These are phyloP conservation scores for Cryptotermes secundus DNA, from an alignment of 1,140 invertebrate genomes.

Conservation along the genomic window DNA sequence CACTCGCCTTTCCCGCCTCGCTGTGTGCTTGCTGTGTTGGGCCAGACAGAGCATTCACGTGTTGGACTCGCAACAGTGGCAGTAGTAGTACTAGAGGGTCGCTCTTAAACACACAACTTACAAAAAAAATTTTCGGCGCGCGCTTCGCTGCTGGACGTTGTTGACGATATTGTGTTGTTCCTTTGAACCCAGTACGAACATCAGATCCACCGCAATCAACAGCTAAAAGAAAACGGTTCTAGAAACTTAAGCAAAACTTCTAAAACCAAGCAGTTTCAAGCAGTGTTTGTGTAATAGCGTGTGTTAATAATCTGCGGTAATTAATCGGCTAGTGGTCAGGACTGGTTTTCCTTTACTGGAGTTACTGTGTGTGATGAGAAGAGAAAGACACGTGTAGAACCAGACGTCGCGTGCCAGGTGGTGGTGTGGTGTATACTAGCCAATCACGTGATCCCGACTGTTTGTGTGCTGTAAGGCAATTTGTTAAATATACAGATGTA, in stretches of 20 bases:
- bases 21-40: neutral
- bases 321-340: no score
- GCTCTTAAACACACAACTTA: neutral
- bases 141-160: neutral
- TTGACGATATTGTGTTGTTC: neutral
- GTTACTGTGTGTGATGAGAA: neutral
- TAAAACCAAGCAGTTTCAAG: no score
- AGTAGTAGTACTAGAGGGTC: neutral
- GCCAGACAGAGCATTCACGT: neutral
- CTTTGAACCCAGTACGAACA: neutral
- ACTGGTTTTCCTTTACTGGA: no score
- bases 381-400: neutral
- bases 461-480: conserved; percentile 15
- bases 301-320: no score
- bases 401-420: neutral
- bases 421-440: neutral
- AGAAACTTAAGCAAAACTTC: no score
- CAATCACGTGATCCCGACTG: neutral
- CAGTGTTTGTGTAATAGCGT: no score
- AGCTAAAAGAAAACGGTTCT: no score
- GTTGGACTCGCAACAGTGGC: neutral
- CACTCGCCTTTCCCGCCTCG: neutral
- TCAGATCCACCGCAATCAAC: no score
- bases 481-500: conserved; percentile 1
- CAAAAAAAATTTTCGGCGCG: neutral